These are phyloP conservation scores for Lysiphlebus fabarum DNA, from an alignment of 1,140 invertebrate species.

Conservation along the genomic window DNA sequence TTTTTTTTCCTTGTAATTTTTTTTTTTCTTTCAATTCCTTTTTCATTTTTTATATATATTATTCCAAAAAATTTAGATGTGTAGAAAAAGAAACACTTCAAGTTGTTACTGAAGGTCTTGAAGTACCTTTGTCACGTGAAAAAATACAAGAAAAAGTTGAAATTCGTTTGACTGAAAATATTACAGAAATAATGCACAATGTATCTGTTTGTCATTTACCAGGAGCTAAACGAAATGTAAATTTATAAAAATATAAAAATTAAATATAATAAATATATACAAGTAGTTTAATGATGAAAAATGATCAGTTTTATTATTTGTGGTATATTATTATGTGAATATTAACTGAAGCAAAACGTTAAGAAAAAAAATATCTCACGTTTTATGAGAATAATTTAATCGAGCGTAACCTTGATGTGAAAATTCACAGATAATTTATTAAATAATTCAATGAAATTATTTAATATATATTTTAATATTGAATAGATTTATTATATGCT, in stretches of 20 bases:
- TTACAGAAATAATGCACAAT: conserved; percentile 52
- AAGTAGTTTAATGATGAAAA: not conserved
- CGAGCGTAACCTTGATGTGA: not conserved
- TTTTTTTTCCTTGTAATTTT: not conserved
- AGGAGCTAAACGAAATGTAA: conserved; percentile 54
- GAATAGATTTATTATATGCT: conserved; percentile 28
- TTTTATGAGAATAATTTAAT: conserved; percentile 15
- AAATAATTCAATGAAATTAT: conserved; percentile 4
- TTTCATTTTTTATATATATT: not conserved
- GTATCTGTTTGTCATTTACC: conserved; percentile 58
- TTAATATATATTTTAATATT: conserved; percentile 18
- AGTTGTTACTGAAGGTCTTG: conserved; percentile 52
- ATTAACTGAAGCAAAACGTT: conserved; percentile 4
- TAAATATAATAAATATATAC: too few species aligned
- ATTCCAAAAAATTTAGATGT: conserved; percentile 40
- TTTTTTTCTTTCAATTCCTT: not conserved
- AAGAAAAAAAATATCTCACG: conserved; percentile 1
- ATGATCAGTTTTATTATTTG: conserved; percentile 1
- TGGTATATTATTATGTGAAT: conserved; percentile 1
- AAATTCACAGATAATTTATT: conserved; percentile 19
- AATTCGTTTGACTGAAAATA: conserved; percentile 43
- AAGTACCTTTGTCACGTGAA: conserved; percentile 45
- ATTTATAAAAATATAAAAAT: conserved; percentile 58
- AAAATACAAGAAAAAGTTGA: conserved; percentile 47
- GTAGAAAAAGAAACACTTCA: conserved; percentile 56